Evolutionary conservation across 92 coral and sea anemone genomes (phyloP).

Genomic region (Zoanthus sociatus): DNA sequence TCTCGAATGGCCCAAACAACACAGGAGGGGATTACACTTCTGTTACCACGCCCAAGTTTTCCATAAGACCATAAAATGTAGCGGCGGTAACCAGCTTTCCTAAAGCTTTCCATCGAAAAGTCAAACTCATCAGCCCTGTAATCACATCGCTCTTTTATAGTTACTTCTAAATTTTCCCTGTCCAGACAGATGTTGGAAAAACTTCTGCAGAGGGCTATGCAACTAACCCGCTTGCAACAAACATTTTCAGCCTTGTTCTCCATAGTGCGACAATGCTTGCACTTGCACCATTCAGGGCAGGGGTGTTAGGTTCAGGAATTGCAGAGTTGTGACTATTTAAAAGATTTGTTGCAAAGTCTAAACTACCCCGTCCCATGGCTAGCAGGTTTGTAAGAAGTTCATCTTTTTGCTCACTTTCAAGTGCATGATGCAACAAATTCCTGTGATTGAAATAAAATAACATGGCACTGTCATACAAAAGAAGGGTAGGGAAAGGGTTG

Average conservation of each 20-base stretch:
- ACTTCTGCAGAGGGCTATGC: background rate
- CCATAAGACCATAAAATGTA: constrained; percentile 53
- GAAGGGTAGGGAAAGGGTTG: background rate
- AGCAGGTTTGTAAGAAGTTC: background rate
- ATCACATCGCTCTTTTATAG: constrained; percentile 63
- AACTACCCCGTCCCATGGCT: constrained; percentile 1
- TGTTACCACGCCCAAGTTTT: constrained; percentile 57
- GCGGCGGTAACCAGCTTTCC: constrained; percentile 68
- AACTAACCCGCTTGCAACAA: background rate
- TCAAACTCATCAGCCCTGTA: constrained; percentile 66
- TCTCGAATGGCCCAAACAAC: constrained; percentile 33
- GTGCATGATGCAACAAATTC: background rate
- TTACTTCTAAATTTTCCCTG: constrained; percentile 33
- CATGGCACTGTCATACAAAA: background rate
- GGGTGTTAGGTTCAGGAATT: background rate
- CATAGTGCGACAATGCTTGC: background rate
- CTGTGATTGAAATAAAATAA: background rate
- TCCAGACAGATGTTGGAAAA: background rate
- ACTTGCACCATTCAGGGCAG: background rate
- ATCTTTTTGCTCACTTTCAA: background rate
- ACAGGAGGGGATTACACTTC: constrained; percentile 55
- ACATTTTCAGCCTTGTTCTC: background rate
- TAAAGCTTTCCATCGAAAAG: constrained; percentile 57
- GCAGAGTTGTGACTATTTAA: background rate
- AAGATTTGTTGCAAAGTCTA: constrained; percentile 5